Evolutionary conservation across 1,140 invertebrate species (phyloP), one percentile per base, ranked within the genome.

Genomic region (Drosophila athabasca): DNA sequence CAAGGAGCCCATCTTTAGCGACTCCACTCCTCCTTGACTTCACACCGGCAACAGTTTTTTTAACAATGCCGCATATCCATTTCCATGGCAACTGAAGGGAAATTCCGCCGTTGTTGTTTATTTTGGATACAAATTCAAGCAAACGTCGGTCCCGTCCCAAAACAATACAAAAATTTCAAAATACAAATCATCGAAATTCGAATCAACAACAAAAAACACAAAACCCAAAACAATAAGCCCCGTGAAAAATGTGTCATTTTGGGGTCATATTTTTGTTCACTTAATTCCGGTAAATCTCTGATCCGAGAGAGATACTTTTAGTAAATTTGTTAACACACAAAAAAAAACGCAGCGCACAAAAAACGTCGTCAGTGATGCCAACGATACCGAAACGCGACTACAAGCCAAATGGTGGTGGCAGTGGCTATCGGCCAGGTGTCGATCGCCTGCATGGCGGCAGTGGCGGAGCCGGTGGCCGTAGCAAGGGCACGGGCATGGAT

Each of bases 71-170:
- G 79, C 72, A 71, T 69, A 67, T 62, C 5, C 53, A 79, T 88
- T 73, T 35, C 79, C 76, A 83, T 87, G 71, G 58, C 53, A 83
- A 87, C 83, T 49, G n/a, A 45, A 13, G 11, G 54, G 62, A 73
- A 82, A 88, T 83, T 83, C 83, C 83, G 60, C 72, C 79, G 83
- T 87, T 79, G 70, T 87, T 87, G 83, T 87, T 87, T 87, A 87
- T 88, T 87, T 87, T 79, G 75, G 73, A 88, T 76, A 87, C 83
- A 81, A 88, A 52, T 73, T 68, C 50, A 15, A 43, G 52, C 41
- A 41, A 66, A 69, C 62, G 29, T 68, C 35, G 31, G 31, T 8
- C 45, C 15, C 22, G 31, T 8, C 45, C 19, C 22, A 48, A 69
- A 55, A 64, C 43, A 76, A 51, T 11, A 39, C 4, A 13, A 0